Base-by-base conservation (phyloP, 2,113 vertebrate species). In the Neoarius graeffei region DNA sequence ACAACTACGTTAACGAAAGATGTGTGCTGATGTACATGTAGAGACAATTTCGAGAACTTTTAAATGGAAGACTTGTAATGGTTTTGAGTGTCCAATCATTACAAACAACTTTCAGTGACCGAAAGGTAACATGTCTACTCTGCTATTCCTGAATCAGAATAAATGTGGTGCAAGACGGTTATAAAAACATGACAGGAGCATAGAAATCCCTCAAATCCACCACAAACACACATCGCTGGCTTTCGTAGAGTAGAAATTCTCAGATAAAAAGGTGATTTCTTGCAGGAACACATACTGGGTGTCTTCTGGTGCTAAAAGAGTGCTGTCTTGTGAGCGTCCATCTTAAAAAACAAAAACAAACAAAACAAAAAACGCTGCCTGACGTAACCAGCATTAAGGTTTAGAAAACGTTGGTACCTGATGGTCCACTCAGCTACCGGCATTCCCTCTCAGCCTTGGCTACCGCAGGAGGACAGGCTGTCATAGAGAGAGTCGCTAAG, bases 401-500 rank as follows among this genome's bases (percentile, higher is more conserved):
- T 79, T 64, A 79, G 83, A 88, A 88, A 87, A 87, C 60, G 81
- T 67, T 80, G 89, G 89, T 90, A 90, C 89, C 89, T 88, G 64
- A 81, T 85, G 48, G 71, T 81, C 76, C 62, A 64, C 83, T 52
- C 83, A 27, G 27, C 50, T 64, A 59, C 10, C 19, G 27, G 66
- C 0, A 9, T 20, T 79, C 42, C 17, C 42, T 10, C 59, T 97
- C 94, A 98, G 90, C 98, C 98, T 90, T 99, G 97, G 94, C 98
- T 99, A 90, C 97, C 98, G 56, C 98, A 99, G 85, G 98, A 98
- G 0, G 97, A 98, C 66, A 99, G 95, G 13, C 97, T 98, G 95
- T 99, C 98, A 42, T 99, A 99, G 85, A 99, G 95, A 0, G 98
- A 99, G 56, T 99, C 97, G 3, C 98, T 99, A 85, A 99, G 96